phyloP scores from a whole-genome alignment of 2,113 vertebrate genomes.

The Lepus timidus region DNA sequence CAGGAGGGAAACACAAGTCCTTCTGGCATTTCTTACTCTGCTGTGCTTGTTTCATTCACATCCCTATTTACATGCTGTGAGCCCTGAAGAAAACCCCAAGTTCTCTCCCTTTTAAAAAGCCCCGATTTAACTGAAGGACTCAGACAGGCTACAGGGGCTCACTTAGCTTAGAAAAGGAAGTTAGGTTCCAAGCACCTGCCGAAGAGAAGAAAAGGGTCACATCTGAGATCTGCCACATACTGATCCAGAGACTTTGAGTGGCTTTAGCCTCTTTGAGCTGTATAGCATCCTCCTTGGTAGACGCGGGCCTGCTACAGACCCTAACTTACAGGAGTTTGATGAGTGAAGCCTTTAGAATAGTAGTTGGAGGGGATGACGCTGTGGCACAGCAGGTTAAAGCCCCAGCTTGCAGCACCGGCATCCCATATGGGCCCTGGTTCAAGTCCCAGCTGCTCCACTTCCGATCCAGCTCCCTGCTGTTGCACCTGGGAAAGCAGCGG shows the following conservation, averaged over 20 bases:
- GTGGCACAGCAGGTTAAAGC: no score
- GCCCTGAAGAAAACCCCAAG: not conserved
- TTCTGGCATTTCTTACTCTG: not conserved
- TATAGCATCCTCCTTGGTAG: not conserved
- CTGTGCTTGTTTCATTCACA: not conserved
- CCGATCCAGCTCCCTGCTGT: no score
- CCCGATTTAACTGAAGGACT: not conserved
- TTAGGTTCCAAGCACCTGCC: not conserved
- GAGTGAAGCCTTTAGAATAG: not conserved
- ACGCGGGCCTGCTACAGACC: not conserved
- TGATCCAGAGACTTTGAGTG: not conserved
- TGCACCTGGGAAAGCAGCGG: no score
- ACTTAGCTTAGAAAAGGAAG: not conserved
- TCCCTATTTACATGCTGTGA: not conserved
- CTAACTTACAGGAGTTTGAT: not conserved
- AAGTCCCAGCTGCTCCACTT: no score
- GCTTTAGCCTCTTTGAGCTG: not conserved
- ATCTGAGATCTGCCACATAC: not conserved
- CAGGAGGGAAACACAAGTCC: not conserved
- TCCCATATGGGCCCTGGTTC: no score
- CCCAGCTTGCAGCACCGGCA: no score
- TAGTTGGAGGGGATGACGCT: no score
- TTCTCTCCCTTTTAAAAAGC: not conserved
- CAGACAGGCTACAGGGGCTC: not conserved
- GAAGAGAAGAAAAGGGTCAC: not conserved